Evolutionary conservation across 2,888 invertebrate genomes (phyloP).

Genomic region (Neria commutata): DNA sequence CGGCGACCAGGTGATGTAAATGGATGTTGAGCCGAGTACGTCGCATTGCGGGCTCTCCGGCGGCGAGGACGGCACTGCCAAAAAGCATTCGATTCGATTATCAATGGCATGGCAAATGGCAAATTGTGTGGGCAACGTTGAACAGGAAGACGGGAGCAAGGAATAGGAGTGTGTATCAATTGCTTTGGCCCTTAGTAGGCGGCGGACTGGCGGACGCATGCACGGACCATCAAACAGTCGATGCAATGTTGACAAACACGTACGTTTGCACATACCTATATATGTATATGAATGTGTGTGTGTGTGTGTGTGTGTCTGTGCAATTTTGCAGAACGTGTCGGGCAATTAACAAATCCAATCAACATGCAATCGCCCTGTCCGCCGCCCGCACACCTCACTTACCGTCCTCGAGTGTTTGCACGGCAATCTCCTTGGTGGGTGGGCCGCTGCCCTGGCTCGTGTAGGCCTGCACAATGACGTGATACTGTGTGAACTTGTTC

Average conservation of each 20-base stretch:
- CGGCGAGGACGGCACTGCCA: slow-evolving; percentile 81
- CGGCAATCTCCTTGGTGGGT: slow-evolving; percentile 78
- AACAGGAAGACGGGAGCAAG: no score
- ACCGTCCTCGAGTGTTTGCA: slow-evolving; percentile 85
- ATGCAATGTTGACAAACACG: not conserved
- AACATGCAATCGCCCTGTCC: slow-evolving; percentile 28
- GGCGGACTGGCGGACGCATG: not conserved
- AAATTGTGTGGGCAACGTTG: no score
- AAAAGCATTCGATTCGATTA: slow-evolving; percentile 27
- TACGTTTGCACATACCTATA: not conserved
- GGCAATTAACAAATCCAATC: slow-evolving; percentile 52
- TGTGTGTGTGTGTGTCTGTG: not conserved
- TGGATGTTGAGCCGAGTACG: slow-evolving; percentile 81
- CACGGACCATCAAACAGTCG: no score
- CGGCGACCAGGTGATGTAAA: slow-evolving; percentile 85
- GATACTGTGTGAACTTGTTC: slow-evolving; percentile 80
- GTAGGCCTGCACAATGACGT: slow-evolving; percentile 84
- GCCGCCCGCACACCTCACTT: slow-evolving; percentile 41
- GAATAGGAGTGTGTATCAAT: not conserved
- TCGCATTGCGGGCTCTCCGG: slow-evolving; percentile 83
- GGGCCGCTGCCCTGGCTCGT: slow-evolving; percentile 87
- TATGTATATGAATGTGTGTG: no score
- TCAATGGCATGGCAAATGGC: slow-evolving; percentile 6
- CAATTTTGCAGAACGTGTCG: slow-evolving; percentile 30
- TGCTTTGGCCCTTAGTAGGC: no score